Conservation (phyloP, 2,113 vertebrate genomes). For the Probosciger aterrimus region DNA sequence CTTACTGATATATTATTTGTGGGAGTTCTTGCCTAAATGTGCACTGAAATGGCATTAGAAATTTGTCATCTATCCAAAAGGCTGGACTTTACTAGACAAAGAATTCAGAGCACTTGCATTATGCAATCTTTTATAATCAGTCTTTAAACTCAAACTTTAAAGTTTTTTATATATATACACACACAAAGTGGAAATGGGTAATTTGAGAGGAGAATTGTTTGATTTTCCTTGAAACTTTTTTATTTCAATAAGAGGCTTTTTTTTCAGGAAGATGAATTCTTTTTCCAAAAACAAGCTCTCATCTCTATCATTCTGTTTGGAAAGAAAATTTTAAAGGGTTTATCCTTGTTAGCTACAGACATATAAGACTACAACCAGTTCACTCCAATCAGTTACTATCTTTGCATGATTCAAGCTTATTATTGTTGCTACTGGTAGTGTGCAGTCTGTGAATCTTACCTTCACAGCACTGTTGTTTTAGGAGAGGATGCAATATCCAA, state of each 20-base stretch:
- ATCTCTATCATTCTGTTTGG: background rate
- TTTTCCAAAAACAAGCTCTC: background rate
- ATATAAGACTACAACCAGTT: background rate
- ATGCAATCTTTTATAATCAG: background rate
- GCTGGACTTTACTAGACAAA: constrained; percentile 2
- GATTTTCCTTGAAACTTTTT: background rate
- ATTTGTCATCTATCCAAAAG: constrained; percentile 12
- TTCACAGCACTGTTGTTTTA: background rate
- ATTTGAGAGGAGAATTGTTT: background rate
- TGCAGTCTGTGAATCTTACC: background rate
- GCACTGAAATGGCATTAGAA: background rate
- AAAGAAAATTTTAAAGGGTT: background rate
- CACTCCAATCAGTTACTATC: background rate
- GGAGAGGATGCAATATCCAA: background rate
- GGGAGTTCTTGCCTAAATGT: background rate
- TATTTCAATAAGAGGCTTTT: background rate
- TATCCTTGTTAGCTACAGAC: background rate
- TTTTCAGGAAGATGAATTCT: background rate
- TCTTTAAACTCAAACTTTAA: background rate
- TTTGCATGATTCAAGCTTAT: background rate
- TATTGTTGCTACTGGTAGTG: background rate
- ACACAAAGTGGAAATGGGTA: background rate
- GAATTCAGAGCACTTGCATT: background rate
- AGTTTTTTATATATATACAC: background rate
- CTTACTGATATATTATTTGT: background rate